These are phyloP conservation scores for Poeciliopsis prolifica DNA, from an alignment of 2,113 vertebrate genomes.

Conservation along the genomic window DNA sequence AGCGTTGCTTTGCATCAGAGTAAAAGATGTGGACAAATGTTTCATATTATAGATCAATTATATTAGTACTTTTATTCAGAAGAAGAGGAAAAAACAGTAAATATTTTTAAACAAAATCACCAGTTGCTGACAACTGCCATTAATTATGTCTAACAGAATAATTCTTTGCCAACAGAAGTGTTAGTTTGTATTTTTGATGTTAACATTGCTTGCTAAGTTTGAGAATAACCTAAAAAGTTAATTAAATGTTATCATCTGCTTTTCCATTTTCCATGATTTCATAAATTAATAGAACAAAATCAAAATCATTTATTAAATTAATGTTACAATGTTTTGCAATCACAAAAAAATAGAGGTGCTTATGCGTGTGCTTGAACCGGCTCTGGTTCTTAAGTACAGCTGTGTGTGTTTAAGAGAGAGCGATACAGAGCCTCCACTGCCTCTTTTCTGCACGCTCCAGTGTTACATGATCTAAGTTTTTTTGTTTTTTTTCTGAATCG, in stretches of 20 bases:
- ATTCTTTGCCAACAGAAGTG: no score
- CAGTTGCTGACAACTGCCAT: background rate
- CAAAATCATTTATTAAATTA: background rate
- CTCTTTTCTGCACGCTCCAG: constrained; percentile 54
- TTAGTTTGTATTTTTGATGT: no score
- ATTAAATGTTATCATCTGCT: no score
- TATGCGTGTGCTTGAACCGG: background rate
- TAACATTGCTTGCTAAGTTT: no score
- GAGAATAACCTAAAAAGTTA: no score
- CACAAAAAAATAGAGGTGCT: background rate
- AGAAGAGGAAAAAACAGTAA: background rate
- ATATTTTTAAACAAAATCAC: background rate
- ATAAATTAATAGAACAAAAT: background rate
- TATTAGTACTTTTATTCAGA: no score
- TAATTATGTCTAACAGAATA: no score
- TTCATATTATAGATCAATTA: no score
- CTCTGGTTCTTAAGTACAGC: constrained; percentile 37
- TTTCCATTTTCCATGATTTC: background rate
- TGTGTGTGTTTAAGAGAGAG: constrained; percentile 15
- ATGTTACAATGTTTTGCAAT: background rate
- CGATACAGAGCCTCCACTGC: background rate
- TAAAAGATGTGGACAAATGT: no score
- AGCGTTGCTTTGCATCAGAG: no score
- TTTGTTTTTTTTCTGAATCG: constrained; percentile 9
- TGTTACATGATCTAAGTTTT: constrained; percentile 65